Base-by-base conservation (phyloP, 2,888 invertebrate species). In the Dermolepida albohirtum region DNA sequence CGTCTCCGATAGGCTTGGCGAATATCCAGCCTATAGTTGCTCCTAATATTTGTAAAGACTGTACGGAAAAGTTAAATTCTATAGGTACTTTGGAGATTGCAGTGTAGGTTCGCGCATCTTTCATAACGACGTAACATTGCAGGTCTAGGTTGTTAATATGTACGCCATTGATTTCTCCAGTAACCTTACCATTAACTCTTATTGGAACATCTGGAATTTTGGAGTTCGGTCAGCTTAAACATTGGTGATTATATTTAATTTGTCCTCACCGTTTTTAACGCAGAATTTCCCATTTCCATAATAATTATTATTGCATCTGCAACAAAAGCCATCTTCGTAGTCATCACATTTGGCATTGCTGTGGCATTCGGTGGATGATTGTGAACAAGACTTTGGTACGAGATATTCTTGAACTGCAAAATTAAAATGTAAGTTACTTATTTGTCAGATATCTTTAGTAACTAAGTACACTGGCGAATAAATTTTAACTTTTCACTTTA, bases 201-300 rank as follows among this genome's bases (percentile, higher is more conserved):
- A 97, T 87, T 0, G 97, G 95, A 2, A 90, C 86, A 76, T 92
- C 95, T 92, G 80, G 17, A 82, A 81, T 72, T 41, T 10, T 11
- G 52, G n/a, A 54, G n/a, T 47, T 39, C 50, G 27, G 65, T 57
- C 10, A 79, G 78, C 62, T 34, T 64, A 39, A 12, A 12, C 14
- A 47, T 50, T 63, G n/a, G n/a, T 17, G 2, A 11, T 49, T 12
- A 44, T 47, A 47, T 47, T 55, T 17, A 14, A 14, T 8, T 34
- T 11, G 34, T 22, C 52, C 73, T 77, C 79, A 87, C 92, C 89
- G 79, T 91, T 88, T 81, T 91, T 91, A 68, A 98, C 88, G 79
- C 98, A 98, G 62, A 90, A 90, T 80, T 89, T 89, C 64, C 98
- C 98, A 80, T 98, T 98, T 70, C 98, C 98, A 79, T 94, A 96